Percentiles rank a stretch among this genome's conserved stretches.
Conservation (phyloP, 1,140 invertebrate species). For the Asobara japonica region DNA sequence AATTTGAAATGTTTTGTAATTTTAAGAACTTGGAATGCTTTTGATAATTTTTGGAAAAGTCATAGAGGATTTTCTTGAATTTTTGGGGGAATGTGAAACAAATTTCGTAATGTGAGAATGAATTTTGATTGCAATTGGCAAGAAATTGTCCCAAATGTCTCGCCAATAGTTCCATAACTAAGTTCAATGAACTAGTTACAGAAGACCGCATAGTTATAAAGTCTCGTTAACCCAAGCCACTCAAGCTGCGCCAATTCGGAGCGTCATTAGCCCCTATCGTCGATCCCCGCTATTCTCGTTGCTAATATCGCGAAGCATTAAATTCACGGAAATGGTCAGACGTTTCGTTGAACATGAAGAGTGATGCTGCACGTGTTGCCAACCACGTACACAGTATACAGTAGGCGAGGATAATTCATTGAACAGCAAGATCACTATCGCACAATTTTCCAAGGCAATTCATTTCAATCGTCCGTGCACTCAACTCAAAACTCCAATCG, state of each 20-base stretch:
- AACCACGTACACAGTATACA: too few relatives aligned
- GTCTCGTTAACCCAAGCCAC: background rate
- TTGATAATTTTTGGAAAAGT: too few relatives aligned
- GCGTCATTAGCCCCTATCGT: background rate
- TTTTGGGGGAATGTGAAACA: too few relatives aligned
- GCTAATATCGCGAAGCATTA: background rate
- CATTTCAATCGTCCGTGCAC: slow-evolving; percentile 1
- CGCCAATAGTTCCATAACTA: background rate
- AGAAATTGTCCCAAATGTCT: background rate
- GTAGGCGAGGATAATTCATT: slow-evolving; percentile 6
- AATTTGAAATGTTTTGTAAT: too few relatives aligned
- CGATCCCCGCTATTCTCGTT: background rate
- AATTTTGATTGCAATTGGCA: too few relatives aligned
- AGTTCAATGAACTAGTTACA: background rate
- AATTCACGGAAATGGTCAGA: background rate
- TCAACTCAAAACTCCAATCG: background rate
- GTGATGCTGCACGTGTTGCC: slow-evolving; percentile 10
- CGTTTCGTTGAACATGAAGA: background rate
- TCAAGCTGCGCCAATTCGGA: background rate
- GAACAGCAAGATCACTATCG: slow-evolving; percentile 6
- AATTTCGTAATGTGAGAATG: too few relatives aligned
- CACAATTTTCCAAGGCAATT: background rate
- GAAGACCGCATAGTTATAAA: slow-evolving; percentile 4
- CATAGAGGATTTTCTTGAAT: too few relatives aligned
- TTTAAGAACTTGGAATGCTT: too few relatives aligned